Evolutionary conservation across 1,140 invertebrate genomes (phyloP).

Genomic region (Anastrepha obliqua): DNA sequence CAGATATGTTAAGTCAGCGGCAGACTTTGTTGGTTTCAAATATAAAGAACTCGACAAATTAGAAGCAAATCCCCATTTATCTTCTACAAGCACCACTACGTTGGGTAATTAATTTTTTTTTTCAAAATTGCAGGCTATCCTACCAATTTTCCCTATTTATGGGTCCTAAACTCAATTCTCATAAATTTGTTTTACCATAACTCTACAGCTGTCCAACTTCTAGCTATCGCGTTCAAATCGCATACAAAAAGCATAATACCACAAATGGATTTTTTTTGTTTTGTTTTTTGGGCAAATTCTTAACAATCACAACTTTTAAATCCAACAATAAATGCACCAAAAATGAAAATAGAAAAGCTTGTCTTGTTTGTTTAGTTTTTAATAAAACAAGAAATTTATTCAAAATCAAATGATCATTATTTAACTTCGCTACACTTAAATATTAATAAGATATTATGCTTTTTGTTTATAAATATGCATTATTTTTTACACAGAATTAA

Average conservation of each 20-base stretch:
- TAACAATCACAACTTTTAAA: constrained; percentile 32
- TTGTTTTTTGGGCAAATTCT: constrained; percentile 52
- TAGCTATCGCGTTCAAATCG: background rate
- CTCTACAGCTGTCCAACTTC: background rate
- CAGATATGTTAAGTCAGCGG: too few relatives aligned
- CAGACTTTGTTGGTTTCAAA: too few relatives aligned
- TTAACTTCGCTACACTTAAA: constrained; percentile 39
- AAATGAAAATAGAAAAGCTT: constrained; percentile 51
- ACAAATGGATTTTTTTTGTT: background rate
- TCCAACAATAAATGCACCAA: constrained; percentile 2
- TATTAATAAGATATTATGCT: constrained; percentile 53
- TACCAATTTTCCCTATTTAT: too few relatives aligned
- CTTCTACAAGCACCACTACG: too few relatives aligned
- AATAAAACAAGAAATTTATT: constrained; percentile 42
- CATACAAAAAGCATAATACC: constrained; percentile 58
- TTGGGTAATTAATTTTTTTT: too few relatives aligned
- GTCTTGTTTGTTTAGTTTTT: constrained; percentile 47
- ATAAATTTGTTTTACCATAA: background rate
- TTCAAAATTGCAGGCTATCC: background rate
- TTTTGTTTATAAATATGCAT: constrained; percentile 54
- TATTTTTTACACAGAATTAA: constrained; percentile 13
- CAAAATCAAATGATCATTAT: constrained; percentile 44
- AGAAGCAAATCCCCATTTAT: too few relatives aligned
- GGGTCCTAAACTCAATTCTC: background rate
- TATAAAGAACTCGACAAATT: too few relatives aligned